A percentile compares a stretch with the other conserved stretches of the same genome.
phyloP scores from a whole-genome alignment of 1,140 invertebrate species.

The Agrypnia vestita region DNA sequence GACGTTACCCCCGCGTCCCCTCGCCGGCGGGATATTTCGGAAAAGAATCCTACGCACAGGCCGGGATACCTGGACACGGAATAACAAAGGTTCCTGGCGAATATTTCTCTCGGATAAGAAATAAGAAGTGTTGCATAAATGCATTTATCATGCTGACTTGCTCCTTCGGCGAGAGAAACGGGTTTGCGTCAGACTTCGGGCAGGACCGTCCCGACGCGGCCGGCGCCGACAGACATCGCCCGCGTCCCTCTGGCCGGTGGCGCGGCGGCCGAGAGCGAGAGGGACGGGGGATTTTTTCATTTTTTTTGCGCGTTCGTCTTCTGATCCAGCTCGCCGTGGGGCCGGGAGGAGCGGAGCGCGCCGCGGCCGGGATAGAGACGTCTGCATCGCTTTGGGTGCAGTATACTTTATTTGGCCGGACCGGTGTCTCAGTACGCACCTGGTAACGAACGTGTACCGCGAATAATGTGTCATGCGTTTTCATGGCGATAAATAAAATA shows the following conservation, averaged over 20 bases:
- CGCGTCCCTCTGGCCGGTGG: not conserved
- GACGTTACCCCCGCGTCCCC: not conserved
- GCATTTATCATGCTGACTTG: slow-evolving; percentile 60
- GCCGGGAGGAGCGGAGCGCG: not conserved
- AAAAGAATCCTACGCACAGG: slow-evolving; percentile 53
- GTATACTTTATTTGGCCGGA: slow-evolving; percentile 58
- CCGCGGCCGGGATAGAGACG: slow-evolving; percentile 55
- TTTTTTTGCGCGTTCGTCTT: slow-evolving; percentile 24
- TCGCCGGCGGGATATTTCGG: slow-evolving; percentile 13
- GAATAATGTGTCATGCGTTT: not conserved
- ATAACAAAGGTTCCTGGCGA: slow-evolving; percentile 59
- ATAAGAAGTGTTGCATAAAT: slow-evolving; percentile 58
- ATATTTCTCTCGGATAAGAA: slow-evolving; percentile 60
- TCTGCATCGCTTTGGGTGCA: slow-evolving; percentile 48
- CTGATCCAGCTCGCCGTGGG: not conserved
- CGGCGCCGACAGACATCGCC: slow-evolving; percentile 1
- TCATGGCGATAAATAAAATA: no score
- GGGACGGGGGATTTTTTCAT: slow-evolving; percentile 35
- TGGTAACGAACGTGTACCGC: slow-evolving; percentile 34
- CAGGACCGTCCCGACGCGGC: slow-evolving; percentile 38
- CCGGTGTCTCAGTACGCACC: slow-evolving; percentile 56
- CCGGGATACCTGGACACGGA: slow-evolving; percentile 48
- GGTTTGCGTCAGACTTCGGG: slow-evolving; percentile 58
- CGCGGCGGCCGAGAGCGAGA: slow-evolving; percentile 48
- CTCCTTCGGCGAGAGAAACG: slow-evolving; percentile 58